Conservation (phyloP, 2,888 invertebrate genomes). For the Archips xylosteana region DNA sequence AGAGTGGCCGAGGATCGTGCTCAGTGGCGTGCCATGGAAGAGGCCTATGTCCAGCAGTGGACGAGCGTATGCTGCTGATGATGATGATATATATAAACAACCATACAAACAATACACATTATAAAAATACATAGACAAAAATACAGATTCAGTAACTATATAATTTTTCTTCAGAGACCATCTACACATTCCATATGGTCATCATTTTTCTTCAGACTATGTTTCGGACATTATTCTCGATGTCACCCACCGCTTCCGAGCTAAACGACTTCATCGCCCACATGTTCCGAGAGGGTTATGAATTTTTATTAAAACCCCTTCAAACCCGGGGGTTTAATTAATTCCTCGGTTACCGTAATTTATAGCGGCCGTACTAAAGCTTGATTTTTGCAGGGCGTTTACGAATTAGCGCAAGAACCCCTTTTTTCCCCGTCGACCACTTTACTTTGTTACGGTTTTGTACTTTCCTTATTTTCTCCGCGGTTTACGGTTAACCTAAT, state of each 20-base stretch:
- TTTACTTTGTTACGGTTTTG: conserved; percentile 30
- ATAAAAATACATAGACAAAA: too few relatives aligned
- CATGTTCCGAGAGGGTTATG: conserved; percentile 1
- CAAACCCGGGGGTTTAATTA: conserved; percentile 64
- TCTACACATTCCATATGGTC: too few relatives aligned
- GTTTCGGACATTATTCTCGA: too few relatives aligned
- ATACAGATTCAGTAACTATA: too few relatives aligned
- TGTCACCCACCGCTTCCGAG: not conserved
- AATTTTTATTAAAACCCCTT: conserved; percentile 20
- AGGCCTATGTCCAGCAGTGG: too few relatives aligned
- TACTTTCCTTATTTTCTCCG: conserved; percentile 17
- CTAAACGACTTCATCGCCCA: not conserved
- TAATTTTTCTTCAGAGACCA: too few relatives aligned
- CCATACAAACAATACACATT: too few relatives aligned
- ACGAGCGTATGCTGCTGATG: too few relatives aligned
- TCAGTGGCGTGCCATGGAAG: too few relatives aligned
- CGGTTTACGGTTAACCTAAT: conserved; percentile 12
- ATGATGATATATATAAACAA: too few relatives aligned
- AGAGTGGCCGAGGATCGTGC: too few relatives aligned
- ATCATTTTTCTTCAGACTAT: too few relatives aligned
- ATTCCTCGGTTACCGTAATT: conserved; percentile 76
- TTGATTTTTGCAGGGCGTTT: conserved; percentile 40
- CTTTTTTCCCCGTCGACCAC: conserved; percentile 27
- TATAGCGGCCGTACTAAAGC: conserved; percentile 56
- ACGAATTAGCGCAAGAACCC: conserved; percentile 32